phyloP scores from a whole-genome alignment of 92 coral and sea anemone genomes.

The Palythoa caribaeorum region DNA sequence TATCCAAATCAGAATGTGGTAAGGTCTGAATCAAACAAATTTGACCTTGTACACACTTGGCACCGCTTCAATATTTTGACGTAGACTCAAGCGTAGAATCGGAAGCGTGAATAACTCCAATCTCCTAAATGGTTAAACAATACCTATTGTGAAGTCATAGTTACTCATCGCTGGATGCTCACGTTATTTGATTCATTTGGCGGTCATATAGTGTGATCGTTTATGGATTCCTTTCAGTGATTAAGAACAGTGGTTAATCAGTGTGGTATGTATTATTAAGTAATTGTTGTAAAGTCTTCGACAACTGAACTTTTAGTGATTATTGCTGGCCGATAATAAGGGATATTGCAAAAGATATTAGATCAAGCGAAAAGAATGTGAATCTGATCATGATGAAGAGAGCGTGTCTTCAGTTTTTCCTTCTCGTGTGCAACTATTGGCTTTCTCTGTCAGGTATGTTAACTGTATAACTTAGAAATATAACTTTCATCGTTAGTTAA shows the following conservation, averaged over 20 bases:
- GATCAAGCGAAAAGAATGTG: neutral
- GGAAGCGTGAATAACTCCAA: neutral
- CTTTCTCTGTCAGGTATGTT: neutral
- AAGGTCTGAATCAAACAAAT: too few species aligned
- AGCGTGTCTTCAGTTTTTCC: neutral
- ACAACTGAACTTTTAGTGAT: neutral
- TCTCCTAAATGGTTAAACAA: neutral
- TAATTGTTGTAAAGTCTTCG: neutral
- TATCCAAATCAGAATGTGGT: too few species aligned
- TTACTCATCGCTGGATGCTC: neutral
- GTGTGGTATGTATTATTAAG: neutral
- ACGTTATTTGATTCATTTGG: neutral
- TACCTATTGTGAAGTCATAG: conserved; percentile 9
- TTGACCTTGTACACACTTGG: neutral
- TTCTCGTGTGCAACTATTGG: conserved; percentile 8
- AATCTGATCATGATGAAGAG: neutral
- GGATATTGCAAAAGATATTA: neutral
- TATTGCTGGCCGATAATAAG: neutral
- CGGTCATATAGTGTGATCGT: neutral
- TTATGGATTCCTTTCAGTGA: neutral
- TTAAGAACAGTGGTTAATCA: neutral
- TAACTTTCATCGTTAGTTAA: neutral
- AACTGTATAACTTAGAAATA: neutral
- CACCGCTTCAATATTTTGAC: neutral
- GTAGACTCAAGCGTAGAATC: neutral